A percentile compares a stretch with the other conserved stretches of the same genome.
phyloP scores from a whole-genome alignment of 1,140 invertebrate species.

The Aphidius ervi region DNA sequence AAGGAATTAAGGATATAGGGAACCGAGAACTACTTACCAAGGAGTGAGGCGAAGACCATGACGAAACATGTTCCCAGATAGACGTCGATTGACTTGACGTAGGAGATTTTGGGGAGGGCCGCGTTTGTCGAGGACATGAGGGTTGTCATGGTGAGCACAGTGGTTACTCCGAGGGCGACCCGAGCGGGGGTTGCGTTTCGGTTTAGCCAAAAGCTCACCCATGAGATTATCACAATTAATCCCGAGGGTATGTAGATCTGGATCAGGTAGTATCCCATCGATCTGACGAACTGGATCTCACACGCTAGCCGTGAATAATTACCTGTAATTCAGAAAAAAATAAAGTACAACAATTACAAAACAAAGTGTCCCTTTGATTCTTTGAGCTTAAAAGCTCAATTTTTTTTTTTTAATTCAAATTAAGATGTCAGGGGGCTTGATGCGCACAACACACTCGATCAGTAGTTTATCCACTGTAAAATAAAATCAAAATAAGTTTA shows the following conservation, averaged over 20 bases:
- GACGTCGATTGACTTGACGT: conserved; percentile 97
- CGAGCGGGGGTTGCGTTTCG: conserved; percentile 94
- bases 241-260: conserved; percentile 99
- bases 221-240: conserved; percentile 98
- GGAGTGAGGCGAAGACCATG: conserved; percentile 91
- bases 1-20: background rate
- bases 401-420: background rate
- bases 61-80: conserved; percentile 98
- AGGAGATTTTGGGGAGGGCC: conserved; percentile 95
- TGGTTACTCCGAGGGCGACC: conserved; percentile 94
- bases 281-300: conserved; percentile 96
- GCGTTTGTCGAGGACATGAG: conserved; percentile 98
- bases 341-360: conserved; percentile 24
- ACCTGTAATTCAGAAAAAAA: conserved; percentile 59
- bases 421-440: too few species aligned
- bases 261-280: conserved; percentile 98
- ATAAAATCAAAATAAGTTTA: too few species aligned
- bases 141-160: conserved; percentile 97
- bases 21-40: conserved; percentile 65
- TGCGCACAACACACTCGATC: too few species aligned
- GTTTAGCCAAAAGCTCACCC: conserved; percentile 95
- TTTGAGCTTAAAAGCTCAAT: background rate
- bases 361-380: conserved; percentile 18
- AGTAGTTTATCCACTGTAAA: too few species aligned
- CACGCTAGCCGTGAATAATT: conserved; percentile 96